A percentile compares a stretch with the other conserved stretches of the same genome.
Evolutionary conservation across 2,888 invertebrate genomes (phyloP).

Genomic region (Apamea crenata): DNA sequence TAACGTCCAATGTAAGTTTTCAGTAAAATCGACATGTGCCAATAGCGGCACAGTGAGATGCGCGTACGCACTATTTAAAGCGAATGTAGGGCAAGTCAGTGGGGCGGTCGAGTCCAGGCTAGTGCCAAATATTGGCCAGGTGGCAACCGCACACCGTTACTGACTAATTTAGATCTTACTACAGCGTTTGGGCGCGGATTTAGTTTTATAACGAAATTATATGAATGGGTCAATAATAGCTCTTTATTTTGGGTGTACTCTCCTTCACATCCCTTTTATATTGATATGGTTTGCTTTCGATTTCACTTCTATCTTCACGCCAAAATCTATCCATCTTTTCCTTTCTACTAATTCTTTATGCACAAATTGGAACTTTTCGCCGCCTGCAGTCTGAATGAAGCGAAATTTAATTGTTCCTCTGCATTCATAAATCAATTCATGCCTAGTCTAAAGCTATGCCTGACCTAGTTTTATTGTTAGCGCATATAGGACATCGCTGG

Average conservation of each 20-base stretch:
- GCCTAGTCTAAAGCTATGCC: constrained; percentile 54
- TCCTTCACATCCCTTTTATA: background rate
- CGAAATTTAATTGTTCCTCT: constrained; percentile 51
- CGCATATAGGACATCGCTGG: constrained; percentile 54
- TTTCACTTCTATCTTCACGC: background rate
- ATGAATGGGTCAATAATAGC: constrained; percentile 45
- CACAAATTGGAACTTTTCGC: constrained; percentile 36
- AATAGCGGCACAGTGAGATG: constrained; percentile 66
- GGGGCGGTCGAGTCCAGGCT: constrained; percentile 73
- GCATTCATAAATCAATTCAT: constrained; percentile 66
- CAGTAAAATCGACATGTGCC: constrained; percentile 72
- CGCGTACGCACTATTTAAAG: constrained; percentile 80
- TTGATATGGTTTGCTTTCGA: background rate
- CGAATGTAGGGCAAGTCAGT: constrained; percentile 83
- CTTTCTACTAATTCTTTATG: constrained; percentile 2
- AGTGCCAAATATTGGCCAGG: constrained; percentile 76
- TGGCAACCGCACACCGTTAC: constrained; percentile 71
- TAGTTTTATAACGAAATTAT: constrained; percentile 42
- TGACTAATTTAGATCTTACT: constrained; percentile 70
- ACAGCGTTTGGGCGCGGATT: constrained; percentile 38
- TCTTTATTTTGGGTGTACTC: constrained; percentile 9
- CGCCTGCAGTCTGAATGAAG: constrained; percentile 41
- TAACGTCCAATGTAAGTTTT: constrained; percentile 66
- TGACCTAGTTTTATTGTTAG: constrained; percentile 65
- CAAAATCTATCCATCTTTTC: background rate